phyloP scores from a whole-genome alignment of 53 echinoderm and acorn worm genomes.

The Stichopus horrens region DNA sequence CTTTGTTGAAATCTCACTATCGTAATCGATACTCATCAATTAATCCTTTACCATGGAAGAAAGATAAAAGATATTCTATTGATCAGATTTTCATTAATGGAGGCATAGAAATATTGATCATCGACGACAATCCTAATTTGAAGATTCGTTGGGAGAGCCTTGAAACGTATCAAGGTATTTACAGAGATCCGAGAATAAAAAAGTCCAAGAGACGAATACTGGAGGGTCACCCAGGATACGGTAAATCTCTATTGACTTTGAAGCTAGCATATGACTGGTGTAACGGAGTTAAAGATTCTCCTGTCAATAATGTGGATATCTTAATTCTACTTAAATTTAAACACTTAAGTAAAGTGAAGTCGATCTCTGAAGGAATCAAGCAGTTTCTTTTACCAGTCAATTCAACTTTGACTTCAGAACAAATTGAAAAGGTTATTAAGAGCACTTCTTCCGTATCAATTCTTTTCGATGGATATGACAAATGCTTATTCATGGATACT shows the following conservation, averaged over 20 bases:
- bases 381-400: background rate
- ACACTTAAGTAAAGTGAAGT: background rate
- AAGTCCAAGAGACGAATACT: constrained; percentile 6
- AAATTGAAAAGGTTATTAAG: background rate
- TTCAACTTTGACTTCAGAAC: background rate
- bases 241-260: constrained; percentile 6
- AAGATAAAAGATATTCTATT: background rate
- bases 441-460: background rate
- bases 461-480: constrained; percentile 28
- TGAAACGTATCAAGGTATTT: background rate
- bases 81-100: background rate
- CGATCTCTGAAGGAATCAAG: constrained; percentile 1
- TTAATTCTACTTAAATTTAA: constrained; percentile 10
- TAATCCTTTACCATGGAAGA: background rate
- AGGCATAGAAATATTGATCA: background rate
- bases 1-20: background rate
- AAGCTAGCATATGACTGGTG: constrained; percentile 1
- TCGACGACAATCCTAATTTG: background rate
- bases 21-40: background rate
- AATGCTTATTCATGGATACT: background rate
- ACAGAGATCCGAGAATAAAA: background rate
- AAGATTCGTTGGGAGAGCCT: background rate
- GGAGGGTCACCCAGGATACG: constrained; percentile 12
- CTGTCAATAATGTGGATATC: background rate
- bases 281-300: background rate